Evolutionary conservation across 2,797 vertebrate genomes (phyloP).

Genomic region (Myotis vivesi): DNA sequence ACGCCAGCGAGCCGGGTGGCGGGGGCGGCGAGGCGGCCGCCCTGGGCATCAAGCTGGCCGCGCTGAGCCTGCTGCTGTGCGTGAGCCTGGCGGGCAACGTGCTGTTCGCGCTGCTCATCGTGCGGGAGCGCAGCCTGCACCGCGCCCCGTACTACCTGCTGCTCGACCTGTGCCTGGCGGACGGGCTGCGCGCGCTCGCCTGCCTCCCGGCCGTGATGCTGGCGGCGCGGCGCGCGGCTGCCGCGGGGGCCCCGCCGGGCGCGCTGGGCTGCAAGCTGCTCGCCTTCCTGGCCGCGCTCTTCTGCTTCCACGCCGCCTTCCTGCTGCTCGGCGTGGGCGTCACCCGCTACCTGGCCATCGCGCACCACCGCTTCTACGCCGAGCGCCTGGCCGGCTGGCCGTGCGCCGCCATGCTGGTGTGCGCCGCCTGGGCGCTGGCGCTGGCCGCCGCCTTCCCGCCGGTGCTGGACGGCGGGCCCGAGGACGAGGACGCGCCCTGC

Average conservation of each 20-base stretch:
- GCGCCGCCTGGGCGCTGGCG: conserved; percentile 96
- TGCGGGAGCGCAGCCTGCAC: conserved; percentile 93
- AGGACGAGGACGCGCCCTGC: conserved; percentile 96
- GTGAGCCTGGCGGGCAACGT: conserved; percentile 93
- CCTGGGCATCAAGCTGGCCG: conserved; percentile 93
- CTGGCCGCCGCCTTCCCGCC: conserved; percentile 96
- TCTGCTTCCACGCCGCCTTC: conserved; percentile 97
- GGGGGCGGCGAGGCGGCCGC: conserved; percentile 86
- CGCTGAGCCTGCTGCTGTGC: conserved; percentile 92
- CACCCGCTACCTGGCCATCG: conserved; percentile 97
- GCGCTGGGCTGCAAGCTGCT: conserved; percentile 92
- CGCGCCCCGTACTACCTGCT: conserved; percentile 95
- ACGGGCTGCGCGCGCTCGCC: conserved; percentile 92
- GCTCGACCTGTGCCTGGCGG: conserved; percentile 94
- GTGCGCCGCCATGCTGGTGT: conserved; percentile 91
- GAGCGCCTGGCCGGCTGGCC: conserved; percentile 95
- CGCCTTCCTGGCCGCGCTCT: conserved; percentile 94
- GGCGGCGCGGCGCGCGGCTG: conserved; percentile 90
- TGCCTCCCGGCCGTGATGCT: conserved; percentile 97
- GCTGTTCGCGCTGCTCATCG: conserved; percentile 91
- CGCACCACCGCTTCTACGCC: conserved; percentile 96
- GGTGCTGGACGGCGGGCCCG: conserved; percentile 94
- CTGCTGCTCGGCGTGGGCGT: conserved; percentile 96
- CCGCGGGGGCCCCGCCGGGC: conserved; percentile 89
- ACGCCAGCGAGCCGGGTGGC: conserved; percentile 88